A percentile compares a stretch with the other conserved stretches of the same genome.
Evolutionary conservation across 2,797 vertebrate species (phyloP).

Genomic region (Jordanella pulchra): DNA sequence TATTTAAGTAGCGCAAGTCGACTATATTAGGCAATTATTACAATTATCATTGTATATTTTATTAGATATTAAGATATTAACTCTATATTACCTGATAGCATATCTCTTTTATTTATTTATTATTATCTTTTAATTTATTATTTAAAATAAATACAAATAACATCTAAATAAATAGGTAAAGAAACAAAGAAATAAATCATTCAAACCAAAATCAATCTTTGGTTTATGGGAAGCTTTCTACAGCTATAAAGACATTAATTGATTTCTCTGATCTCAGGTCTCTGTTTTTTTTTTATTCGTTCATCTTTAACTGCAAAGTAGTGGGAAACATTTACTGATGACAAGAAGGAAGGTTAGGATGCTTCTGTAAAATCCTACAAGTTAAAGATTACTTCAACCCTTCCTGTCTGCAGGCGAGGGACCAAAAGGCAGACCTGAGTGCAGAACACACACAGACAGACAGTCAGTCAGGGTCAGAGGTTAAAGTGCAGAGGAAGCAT

Average conservation of each 20-base stretch:
- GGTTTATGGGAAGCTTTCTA: background rate
- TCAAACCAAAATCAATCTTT: background rate
- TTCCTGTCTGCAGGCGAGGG: conserved; percentile 18
- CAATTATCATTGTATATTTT: background rate
- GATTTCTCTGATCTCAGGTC: background rate
- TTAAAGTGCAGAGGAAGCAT: conserved; percentile 77
- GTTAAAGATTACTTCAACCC: conserved; percentile 27
- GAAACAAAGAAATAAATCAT: background rate
- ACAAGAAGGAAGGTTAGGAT: conserved; percentile 3
- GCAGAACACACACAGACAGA: conserved; percentile 32
- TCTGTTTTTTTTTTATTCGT: conserved; percentile 2
- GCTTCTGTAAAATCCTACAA: conserved; percentile 36
- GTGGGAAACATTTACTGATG: conserved; percentile 37
- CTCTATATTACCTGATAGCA: background rate
- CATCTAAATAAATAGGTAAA: too few relatives aligned
- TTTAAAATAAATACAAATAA: background rate
- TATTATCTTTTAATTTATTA: background rate
- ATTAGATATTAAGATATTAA: too few relatives aligned
- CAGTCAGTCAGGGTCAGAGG: conserved; percentile 65
- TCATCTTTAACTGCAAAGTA: background rate
- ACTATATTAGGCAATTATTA: too few relatives aligned
- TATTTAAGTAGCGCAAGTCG: too few relatives aligned
- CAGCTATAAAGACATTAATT: background rate
- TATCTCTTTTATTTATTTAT: background rate
- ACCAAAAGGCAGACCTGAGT: conserved; percentile 30